Conservation (phyloP, 2,888 invertebrate species). For the Conops quadrifasciatus region DNA sequence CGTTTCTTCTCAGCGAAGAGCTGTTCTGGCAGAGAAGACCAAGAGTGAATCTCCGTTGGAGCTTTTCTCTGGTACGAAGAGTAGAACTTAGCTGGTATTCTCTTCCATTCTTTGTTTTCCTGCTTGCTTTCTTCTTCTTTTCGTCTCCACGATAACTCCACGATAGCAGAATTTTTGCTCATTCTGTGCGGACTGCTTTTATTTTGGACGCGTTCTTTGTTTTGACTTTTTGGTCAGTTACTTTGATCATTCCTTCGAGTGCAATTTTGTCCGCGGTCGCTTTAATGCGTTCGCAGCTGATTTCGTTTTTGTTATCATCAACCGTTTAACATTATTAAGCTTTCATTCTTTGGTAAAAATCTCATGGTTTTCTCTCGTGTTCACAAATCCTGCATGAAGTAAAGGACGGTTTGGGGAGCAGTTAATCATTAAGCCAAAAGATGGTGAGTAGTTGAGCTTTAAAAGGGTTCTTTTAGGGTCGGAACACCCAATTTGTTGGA, state of each 20-base stretch:
- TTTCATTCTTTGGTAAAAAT: too few relatives aligned
- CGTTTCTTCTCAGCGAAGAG: too few relatives aligned
- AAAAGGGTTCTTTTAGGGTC: too few relatives aligned
- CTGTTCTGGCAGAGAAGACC: too few relatives aligned
- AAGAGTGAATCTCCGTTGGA: constrained; percentile 39
- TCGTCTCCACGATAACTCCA: constrained; percentile 44
- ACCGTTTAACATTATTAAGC: too few relatives aligned
- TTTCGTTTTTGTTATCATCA: neutral
- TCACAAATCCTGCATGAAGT: too few relatives aligned
- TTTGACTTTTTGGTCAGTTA: neutral
- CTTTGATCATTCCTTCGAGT: neutral
- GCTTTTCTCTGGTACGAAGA: constrained; percentile 39
- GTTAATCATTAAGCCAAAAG: too few relatives aligned
- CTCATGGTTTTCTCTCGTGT: too few relatives aligned
- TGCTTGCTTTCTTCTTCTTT: neutral
- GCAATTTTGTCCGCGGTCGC: neutral
- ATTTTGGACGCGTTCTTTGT: neutral
- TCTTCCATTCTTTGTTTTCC: neutral
- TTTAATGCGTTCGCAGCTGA: neutral
- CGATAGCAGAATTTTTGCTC: constrained; percentile 35
- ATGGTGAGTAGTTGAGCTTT: too few relatives aligned
- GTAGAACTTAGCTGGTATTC: neutral
- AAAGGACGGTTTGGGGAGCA: too few relatives aligned
- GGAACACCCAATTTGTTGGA: too few relatives aligned
- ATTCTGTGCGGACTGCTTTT: neutral